Percentiles rank a stretch among this genome's conserved stretches.
Conservation (phyloP, 2,888 invertebrate genomes). For the Caenorhabditis imperialis region DNA sequence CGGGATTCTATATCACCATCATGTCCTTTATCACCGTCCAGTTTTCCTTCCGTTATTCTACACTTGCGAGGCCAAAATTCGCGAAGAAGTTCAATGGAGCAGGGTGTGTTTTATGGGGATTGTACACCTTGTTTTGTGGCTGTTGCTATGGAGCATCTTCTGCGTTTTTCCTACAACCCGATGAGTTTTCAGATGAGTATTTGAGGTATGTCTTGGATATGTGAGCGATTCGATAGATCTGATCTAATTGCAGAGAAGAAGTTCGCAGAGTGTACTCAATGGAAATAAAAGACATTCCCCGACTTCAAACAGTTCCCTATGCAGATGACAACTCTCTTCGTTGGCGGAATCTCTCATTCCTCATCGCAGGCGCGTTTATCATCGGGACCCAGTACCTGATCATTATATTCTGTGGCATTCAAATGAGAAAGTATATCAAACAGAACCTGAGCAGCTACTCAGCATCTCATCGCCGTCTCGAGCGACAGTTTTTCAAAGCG, state of each 20-base stretch:
- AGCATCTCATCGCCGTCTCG: neutral
- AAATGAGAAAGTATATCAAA: constrained; percentile 7
- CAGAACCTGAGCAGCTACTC: constrained; percentile 3
- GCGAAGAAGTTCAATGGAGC: constrained; percentile 9
- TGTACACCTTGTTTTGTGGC: too few species aligned
- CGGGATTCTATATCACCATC: constrained; percentile 9
- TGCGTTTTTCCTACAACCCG: neutral
- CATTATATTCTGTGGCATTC: constrained; percentile 5
- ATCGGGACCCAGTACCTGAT: constrained; percentile 10
- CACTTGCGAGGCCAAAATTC: neutral
- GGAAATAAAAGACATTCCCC: too few species aligned
- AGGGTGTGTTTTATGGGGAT: too few species aligned
- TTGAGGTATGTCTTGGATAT: neutral
- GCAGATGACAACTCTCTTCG: constrained; percentile 8
- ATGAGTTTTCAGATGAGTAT: neutral
- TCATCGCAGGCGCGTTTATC: constrained; percentile 11
- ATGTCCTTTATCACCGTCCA: constrained; percentile 18
- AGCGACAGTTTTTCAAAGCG: constrained; percentile 13
- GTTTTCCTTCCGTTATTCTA: constrained; percentile 19
- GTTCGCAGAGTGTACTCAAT: too few species aligned
- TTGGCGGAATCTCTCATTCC: constrained; percentile 12
- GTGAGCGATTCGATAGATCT: neutral
- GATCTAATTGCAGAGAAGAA: too few species aligned
- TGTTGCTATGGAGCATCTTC: too few species aligned
- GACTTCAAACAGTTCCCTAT: neutral